Evolutionary conservation across 2,888 invertebrate species (phyloP).

Genomic region (Troides oblongomaculatus): DNA sequence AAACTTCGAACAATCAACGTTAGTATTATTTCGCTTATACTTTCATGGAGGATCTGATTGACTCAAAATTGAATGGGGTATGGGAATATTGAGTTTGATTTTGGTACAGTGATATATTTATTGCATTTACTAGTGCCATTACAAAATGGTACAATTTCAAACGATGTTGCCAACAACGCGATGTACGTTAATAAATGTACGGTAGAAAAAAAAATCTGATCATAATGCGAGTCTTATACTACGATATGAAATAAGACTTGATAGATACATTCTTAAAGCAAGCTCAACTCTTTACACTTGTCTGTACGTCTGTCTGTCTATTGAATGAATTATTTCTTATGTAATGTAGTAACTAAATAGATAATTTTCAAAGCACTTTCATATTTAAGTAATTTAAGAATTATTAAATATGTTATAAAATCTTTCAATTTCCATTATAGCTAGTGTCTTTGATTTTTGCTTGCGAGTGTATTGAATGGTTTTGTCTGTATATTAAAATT

Average conservation of each 20-base stretch:
- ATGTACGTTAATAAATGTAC: constrained; percentile 18
- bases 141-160: constrained; percentile 43
- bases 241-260: not conserved
- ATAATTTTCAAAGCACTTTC: not conserved
- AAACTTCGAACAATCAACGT: not conserved
- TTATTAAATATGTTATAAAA: not conserved
- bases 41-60: constrained; percentile 20
- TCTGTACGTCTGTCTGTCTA: constrained; percentile 2
- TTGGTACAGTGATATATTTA: constrained; percentile 57
- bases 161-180: constrained; percentile 47
- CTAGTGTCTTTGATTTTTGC: not conserved
- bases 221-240: not conserved
- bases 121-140: constrained; percentile 76
- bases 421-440: not conserved
- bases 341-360: not conserved
- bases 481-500: not conserved
- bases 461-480: not conserved
- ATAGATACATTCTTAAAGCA: constrained; percentile 25
- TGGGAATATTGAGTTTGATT: constrained; percentile 32
- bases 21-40: constrained; percentile 37
- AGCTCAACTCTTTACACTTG: constrained; percentile 23
- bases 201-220: not conserved
- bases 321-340: constrained; percentile 7
- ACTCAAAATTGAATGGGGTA: constrained; percentile 30
- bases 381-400: not conserved